These are phyloP conservation scores for Setipinna tenuifilis DNA, from an alignment of 2,797 vertebrate species.

Conservation along the genomic window DNA sequence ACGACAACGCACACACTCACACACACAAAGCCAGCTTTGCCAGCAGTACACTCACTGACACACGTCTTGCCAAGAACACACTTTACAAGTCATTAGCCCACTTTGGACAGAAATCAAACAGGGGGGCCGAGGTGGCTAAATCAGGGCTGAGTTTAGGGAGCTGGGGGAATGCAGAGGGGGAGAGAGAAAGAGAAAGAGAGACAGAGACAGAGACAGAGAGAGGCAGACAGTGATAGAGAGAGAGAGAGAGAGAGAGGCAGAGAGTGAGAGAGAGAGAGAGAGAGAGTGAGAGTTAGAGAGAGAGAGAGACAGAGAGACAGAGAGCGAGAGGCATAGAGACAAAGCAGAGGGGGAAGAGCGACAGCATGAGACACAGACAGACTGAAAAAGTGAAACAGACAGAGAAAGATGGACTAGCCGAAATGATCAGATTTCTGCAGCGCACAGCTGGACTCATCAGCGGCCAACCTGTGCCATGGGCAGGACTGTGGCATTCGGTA, in stretches of 20 bases:
- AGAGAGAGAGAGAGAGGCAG: not conserved
- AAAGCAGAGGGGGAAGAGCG: not conserved
- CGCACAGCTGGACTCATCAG: not conserved
- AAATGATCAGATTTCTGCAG: too few species aligned
- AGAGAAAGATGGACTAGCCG: too few species aligned
- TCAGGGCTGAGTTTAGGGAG: conserved; percentile 16
- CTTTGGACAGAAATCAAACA: conserved; percentile 17
- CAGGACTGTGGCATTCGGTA: not conserved
- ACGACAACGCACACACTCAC: conserved; percentile 9
- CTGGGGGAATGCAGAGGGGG: not conserved
- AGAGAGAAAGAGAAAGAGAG: not conserved
- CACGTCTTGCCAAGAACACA: conserved; percentile 26
- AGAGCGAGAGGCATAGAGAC: not conserved
- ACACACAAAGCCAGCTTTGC: not conserved
- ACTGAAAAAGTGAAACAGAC: not conserved
- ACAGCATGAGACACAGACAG: not conserved
- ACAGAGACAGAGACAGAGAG: not conserved
- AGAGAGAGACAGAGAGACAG: not conserved
- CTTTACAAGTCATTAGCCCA: conserved; percentile 25
- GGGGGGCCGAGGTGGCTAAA: conserved; percentile 16
- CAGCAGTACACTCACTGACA: conserved; percentile 24
- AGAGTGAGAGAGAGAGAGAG: not conserved
- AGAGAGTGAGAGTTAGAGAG: conserved; percentile 40
- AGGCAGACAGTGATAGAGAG: conserved; percentile 42
- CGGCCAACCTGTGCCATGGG: not conserved